Conservation (phyloP, 1,140 invertebrate species). For the Homalodisca vitripennis region DNA sequence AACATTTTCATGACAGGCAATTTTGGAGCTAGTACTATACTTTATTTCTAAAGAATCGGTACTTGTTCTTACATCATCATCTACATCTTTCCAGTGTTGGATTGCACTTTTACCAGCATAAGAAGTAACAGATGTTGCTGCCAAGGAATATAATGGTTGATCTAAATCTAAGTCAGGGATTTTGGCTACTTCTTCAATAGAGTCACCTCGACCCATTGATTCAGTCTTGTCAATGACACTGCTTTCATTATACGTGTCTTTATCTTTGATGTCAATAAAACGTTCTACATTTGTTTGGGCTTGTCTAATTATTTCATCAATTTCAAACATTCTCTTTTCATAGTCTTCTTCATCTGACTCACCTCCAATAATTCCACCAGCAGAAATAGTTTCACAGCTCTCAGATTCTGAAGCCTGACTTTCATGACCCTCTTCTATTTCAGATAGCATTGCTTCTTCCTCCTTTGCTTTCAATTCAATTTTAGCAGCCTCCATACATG, state of each 20-base stretch:
- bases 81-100: constrained; percentile 39
- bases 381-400: constrained; percentile 66
- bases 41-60: constrained; percentile 49
- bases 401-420: constrained; percentile 63
- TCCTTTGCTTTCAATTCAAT: constrained; percentile 82
- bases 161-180: constrained; percentile 53
- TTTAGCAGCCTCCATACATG: constrained; percentile 77
- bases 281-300: constrained; percentile 66
- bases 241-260: constrained; percentile 14
- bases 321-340: constrained; percentile 69
- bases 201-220: constrained; percentile 52
- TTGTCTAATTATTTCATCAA: constrained; percentile 70
- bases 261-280: constrained; percentile 49
- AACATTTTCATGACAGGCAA: constrained; percentile 39
- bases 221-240: constrained; percentile 46
- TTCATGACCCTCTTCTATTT: constrained; percentile 67
- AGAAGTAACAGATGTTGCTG: constrained; percentile 32
- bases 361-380: constrained; percentile 50
- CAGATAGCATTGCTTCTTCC: constrained; percentile 71
- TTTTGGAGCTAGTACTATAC: constrained; percentile 36
- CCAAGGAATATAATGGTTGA: constrained; percentile 41
- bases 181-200: constrained; percentile 52
- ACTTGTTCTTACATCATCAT: constrained; percentile 47
- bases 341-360: constrained; percentile 62
- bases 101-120: constrained; percentile 40